A percentile compares a stretch with the other conserved stretches of the same genome.
These are phyloP conservation scores for Lapara coniferarum DNA, from an alignment of 2,888 invertebrate genomes.

Conservation along the genomic window DNA sequence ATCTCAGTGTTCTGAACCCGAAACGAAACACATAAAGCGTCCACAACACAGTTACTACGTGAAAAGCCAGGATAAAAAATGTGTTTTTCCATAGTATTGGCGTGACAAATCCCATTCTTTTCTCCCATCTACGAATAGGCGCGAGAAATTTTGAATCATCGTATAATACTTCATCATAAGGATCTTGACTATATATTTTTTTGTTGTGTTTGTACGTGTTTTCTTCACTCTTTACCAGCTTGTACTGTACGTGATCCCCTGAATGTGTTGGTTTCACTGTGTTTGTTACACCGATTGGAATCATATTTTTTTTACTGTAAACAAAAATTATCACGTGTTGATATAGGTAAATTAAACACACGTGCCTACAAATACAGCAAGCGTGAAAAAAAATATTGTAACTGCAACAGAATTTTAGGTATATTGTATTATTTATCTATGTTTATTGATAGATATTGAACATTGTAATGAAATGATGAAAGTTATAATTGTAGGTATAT, in stretches of 20 bases:
- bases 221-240: constrained; percentile 29
- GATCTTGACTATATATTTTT: not conserved
- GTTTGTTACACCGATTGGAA: constrained; percentile 48
- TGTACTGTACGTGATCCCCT: constrained; percentile 39
- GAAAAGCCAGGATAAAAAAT: constrained; percentile 76
- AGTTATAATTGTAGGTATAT: too few relatives aligned
- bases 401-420: too few relatives aligned
- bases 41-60: constrained; percentile 64
- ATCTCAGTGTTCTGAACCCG: constrained; percentile 43
- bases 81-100: constrained; percentile 87
- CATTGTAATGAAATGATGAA: too few relatives aligned
- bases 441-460: too few relatives aligned
- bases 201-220: not conserved
- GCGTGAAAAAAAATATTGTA: too few relatives aligned
- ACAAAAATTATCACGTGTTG: not conserved
- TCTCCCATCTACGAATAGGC: constrained; percentile 63
- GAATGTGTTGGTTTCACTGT: constrained; percentile 29
- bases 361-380: not conserved
- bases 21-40: constrained; percentile 49
- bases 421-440: too few relatives aligned
- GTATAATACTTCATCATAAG: constrained; percentile 54
- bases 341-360: not conserved
- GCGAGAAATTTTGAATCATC: constrained; percentile 54
- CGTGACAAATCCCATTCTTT: constrained; percentile 77
- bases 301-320: constrained; percentile 43